Evolutionary conservation across 2,797 vertebrate genomes (phyloP).

Genomic region (Crocidura indochinensis): DNA sequence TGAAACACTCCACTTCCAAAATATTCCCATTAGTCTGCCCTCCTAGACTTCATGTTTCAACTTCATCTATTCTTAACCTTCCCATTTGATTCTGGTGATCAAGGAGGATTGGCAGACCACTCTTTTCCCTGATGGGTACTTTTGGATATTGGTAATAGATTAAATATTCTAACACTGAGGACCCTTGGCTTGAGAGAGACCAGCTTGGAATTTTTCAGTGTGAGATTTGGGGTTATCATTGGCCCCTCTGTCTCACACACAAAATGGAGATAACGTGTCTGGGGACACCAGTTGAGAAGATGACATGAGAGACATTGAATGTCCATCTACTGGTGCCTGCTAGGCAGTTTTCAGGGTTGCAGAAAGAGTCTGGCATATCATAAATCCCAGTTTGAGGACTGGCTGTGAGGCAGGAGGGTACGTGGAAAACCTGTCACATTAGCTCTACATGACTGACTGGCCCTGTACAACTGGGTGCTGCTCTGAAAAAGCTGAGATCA

Average conservation of each 20-base stretch:
- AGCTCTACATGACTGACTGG: no score
- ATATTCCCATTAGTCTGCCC: conserved; percentile 8
- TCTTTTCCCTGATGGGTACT: neutral
- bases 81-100: neutral
- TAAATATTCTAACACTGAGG: neutral
- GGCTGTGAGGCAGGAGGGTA: no score
- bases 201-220: neutral
- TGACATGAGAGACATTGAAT: neutral
- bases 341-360: neutral
- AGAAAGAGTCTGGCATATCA: neutral
- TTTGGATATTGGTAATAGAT: neutral
- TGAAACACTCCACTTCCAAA: conserved; percentile 26
- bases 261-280: neutral
- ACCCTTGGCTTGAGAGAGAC: neutral
- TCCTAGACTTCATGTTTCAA: neutral
- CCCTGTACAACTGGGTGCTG: neutral
- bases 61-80: neutral
- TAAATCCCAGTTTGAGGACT: neutral
- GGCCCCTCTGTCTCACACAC: neutral
- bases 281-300: neutral
- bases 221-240: neutral
- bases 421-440: neutral
- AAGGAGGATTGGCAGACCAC: neutral
- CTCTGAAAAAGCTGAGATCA: neutral
- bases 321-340: neutral